Base-by-base conservation (phyloP, 2,888 invertebrate species). In the Oligia fasciuncula region DNA sequence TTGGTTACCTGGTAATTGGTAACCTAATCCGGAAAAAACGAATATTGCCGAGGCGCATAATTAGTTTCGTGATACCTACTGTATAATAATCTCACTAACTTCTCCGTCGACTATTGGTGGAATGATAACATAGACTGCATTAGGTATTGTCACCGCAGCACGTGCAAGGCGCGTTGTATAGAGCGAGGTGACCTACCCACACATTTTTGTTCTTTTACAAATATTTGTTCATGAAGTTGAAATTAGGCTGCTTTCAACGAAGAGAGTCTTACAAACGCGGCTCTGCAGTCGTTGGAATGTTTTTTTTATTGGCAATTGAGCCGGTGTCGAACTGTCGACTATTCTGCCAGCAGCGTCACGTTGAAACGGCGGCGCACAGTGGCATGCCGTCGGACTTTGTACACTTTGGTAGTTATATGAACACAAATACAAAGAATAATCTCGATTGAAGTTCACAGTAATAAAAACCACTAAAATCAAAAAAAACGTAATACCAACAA, bases 81-180 rank as follows among this genome's bases (percentile, higher is more conserved):
- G 66, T 83, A 40, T 54, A n/a, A 62, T 84, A 74, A 29, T 75
- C 29, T 67, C 57, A 67, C 66, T 80, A 76, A 67, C 35, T 60
- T 70, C 40, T 76, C 40, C 35, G 29, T 75, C 43, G 35, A 65
- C 60, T 73, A 72, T 40, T 75, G 9, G 29, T 83, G 81, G 85
- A 85, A 85, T 76, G 65, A 60, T 76, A 69, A 85, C 63, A 63
- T 66, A 67, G 46, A 72, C 67, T 46, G 54, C 54, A 78, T 29
- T 29, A n/a, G n/a, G n/a, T n/a, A 29, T 57, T 60, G 9, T 63
- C 14, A 68, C 40, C 49, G 23, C 67, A 84, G 79, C 79, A 29
- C 14, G 19, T 76, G 62, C 40, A 40, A 57, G 49, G 14, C 19
- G 46, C 23, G 17, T 66, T 71, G 4, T 35, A 43, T 14, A 54